These are phyloP conservation scores for Deroplatys truncata DNA, from an alignment of 2,888 invertebrate species.

Conservation along the genomic window DNA sequence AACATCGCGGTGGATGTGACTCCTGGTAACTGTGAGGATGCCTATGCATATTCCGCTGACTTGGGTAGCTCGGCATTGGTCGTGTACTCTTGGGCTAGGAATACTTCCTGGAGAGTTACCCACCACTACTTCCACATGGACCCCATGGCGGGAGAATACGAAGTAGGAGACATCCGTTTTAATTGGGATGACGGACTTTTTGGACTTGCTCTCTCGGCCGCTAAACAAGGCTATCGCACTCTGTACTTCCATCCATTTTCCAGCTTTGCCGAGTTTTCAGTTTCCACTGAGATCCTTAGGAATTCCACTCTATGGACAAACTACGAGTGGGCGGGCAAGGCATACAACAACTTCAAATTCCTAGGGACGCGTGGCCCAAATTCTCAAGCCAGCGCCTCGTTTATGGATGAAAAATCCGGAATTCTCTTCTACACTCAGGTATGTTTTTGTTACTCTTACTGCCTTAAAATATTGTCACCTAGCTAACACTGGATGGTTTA, in stretches of 20 bases:
- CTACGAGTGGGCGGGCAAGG: slow-evolving; percentile 49
- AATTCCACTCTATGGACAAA: slow-evolving; percentile 47
- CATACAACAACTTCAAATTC: slow-evolving; percentile 57
- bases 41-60: slow-evolving; percentile 75
- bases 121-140: slow-evolving; percentile 69
- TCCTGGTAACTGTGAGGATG: slow-evolving; percentile 63
- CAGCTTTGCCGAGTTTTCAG: slow-evolving; percentile 70
- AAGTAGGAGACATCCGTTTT: slow-evolving; percentile 52
- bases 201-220: slow-evolving; percentile 64
- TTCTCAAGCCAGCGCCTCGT: slow-evolving; percentile 69
- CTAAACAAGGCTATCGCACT: slow-evolving; percentile 63
- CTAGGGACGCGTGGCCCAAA: slow-evolving; percentile 67
- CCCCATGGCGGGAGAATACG: slow-evolving; percentile 71
- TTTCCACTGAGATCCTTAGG: slow-evolving; percentile 63
- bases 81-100: slow-evolving; percentile 69
- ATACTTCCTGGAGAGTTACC: slow-evolving; percentile 68
- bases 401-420: slow-evolving; percentile 64
- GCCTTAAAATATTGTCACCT: background rate
- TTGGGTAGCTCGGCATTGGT: slow-evolving; percentile 78
- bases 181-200: slow-evolving; percentile 75
- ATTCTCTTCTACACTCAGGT: slow-evolving; percentile 68
- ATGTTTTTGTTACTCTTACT: background rate
- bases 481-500: too few relatives aligned
- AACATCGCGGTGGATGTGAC: slow-evolving; percentile 72
- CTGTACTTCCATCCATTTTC: slow-evolving; percentile 77